Base-by-base conservation (phyloP, 2,888 invertebrate genomes). In the Agrilus mali region DNA sequence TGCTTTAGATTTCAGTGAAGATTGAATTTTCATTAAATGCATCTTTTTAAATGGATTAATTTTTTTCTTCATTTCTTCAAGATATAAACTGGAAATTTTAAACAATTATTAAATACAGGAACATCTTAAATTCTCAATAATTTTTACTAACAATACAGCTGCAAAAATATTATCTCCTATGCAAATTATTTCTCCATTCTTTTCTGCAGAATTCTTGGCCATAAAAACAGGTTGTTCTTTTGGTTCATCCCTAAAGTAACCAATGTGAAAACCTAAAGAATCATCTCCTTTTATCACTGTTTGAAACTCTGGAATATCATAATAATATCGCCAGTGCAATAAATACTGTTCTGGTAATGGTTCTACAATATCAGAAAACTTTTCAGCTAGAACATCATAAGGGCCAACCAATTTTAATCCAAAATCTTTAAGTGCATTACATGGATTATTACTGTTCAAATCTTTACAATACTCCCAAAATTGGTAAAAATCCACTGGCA, bases 221-320 rank as follows among this genome's bases (percentile, higher is more conserved):
- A 95, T 68, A 62, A 93, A 82, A 6, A 75, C 74, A 31, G 90
- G 87, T 33, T 73, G 65, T 44, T 82, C 79, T 27, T 76, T 71
- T 0, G 87, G 86, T 47, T 77, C 77, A 69, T 95, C 94, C 57
- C 92, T 76, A 71, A 81, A 93, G 65, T 93, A 95, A 6, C 94
- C 94, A 57, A 89, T 79, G 61, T 95, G 94, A 52, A 80, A 80
- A 48, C 84, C 82, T 45, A 77, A 77, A 39, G 74, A 74, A 39
- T 78, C 75, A 57, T 80, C 78, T 16, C 74, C 77, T 61, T 77
- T 80, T 40, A 89, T 63, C 34, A 88, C 69, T 3, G 88, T 83
- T 77, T 90, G 87, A 65, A 94, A 87, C 67, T 96, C 95, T 8
- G 96, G 95, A 8, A 93, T 89, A 70, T 97, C 96, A 65, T 84